Evolutionary conservation across 2,888 invertebrate species (phyloP), one percentile per base, ranked within the genome.

Genomic region (Thecophora atra): DNA sequence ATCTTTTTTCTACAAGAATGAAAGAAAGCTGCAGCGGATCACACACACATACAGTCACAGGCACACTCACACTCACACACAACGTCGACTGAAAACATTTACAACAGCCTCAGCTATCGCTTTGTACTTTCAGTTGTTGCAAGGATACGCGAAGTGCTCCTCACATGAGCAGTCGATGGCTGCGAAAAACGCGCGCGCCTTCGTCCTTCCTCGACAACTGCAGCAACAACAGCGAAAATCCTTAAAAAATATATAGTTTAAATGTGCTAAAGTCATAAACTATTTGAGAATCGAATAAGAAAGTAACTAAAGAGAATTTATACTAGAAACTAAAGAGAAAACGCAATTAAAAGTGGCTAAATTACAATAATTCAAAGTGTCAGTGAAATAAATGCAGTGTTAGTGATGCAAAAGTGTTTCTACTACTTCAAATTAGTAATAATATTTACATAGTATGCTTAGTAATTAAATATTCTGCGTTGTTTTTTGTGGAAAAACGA

Each of bases 11-110:
- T 47, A 17, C 60, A 42, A 26, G 73, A 79, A 81, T 79, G 80
- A 81, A 72, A 82, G 70, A 73, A 78, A 78, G 80, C 80, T 79
- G 80, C 78, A 81, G 78, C 79, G 78, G 44, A 42, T 37, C 21
- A 30, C 30, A 30, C 30, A 30, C 30, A 30, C 30, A 30, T 30
- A 30, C 30, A 30, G 5, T 6, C 30, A 30, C 30, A 30, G 4
- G 8, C 30, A 30, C 67, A 72, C 69, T 63, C 71, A 56, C 44
- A 62, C 70, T 52, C 73, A 73, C 71, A 68, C 67, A 54, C 42
- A 72, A 73, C 47, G 74, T 37, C 58, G 11, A 28, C 26, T 8
- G n/a, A 78, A 80, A 80, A 79, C 78, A 79, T 79, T 78, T 78
- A 77, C 79, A 81, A 80, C 78, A 79, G 76, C 78, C 78, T 77